Evolutionary conservation across 2,113 vertebrate species (phyloP).

Genomic region (Cyanoderma ruficeps): DNA sequence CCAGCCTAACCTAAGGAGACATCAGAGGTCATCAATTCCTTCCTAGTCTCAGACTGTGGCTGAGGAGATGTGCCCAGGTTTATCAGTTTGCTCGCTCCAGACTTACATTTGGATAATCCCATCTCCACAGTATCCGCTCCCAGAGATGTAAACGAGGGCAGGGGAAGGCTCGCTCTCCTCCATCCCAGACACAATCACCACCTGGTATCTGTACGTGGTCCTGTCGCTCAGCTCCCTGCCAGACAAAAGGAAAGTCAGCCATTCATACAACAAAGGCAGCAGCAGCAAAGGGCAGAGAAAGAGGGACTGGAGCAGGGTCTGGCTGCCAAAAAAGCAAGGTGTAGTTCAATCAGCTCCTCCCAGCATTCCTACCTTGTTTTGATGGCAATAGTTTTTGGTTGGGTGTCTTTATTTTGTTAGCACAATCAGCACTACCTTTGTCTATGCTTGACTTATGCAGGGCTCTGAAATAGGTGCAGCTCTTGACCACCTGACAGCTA

Average conservation of each 20-base stretch:
- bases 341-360: not conserved
- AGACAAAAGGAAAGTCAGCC: not conserved
- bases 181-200: slow-evolving; percentile 80
- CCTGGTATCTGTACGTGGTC: slow-evolving; percentile 83
- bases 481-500: not conserved
- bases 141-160: slow-evolving; percentile 79
- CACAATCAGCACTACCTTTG: accelerated
- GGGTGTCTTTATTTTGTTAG: not conserved
- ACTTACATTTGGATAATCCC: slow-evolving; percentile 92
- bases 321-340: not conserved
- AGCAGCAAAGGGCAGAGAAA: not conserved
- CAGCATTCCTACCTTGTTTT: not conserved
- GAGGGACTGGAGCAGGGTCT: not conserved
- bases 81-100: not conserved
- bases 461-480: not conserved
- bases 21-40: slow-evolving; percentile 30
- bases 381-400: not conserved
- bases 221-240: slow-evolving; percentile 82
- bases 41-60: not conserved
- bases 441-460: not conserved
- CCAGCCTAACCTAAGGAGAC: slow-evolving; percentile 8
- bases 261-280: not conserved
- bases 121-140: slow-evolving; percentile 91
- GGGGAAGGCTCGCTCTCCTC: slow-evolving; percentile 91
- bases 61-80: not conserved